These are phyloP conservation scores for Vombatus ursinus DNA, from an alignment of 2,113 vertebrate species.

Conservation along the genomic window DNA sequence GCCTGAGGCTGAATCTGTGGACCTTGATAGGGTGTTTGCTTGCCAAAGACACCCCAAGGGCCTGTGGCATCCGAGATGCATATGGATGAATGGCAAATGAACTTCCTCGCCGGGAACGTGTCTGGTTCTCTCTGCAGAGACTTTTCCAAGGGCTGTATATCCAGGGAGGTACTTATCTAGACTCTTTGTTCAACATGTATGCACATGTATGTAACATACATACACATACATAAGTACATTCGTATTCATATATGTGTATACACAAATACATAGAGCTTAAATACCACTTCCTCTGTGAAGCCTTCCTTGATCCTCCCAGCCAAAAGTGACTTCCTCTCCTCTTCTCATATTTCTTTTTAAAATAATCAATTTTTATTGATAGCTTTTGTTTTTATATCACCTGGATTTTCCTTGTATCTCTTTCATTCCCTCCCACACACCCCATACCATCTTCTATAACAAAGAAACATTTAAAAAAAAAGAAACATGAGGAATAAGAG, in stretches of 20 bases:
- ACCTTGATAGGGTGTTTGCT: not conserved
- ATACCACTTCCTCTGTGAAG: slow-evolving; percentile 6
- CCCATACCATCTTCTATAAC: not conserved
- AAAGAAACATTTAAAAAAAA: not conserved
- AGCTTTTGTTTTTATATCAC: not conserved
- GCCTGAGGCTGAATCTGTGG: not conserved
- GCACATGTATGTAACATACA: not conserved
- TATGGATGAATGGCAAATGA: not conserved
- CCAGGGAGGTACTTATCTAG: not conserved
- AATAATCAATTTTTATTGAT: not conserved
- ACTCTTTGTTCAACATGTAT: not conserved
- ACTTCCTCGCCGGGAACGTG: not conserved
- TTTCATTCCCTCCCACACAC: not conserved
- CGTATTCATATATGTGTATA: not conserved
- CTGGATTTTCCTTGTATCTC: not conserved
- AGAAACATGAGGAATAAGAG: not conserved
- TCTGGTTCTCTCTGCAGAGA: too few relatives aligned
- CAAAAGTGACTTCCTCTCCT: not conserved
- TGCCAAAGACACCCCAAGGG: not conserved
- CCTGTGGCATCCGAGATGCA: not conserved
- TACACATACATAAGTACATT: not conserved
- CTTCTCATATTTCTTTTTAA: not conserved
- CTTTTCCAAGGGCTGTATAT: not conserved
- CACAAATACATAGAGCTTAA: slow-evolving; percentile 11
- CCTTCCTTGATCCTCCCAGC: slow-evolving; percentile 35